Base-by-base conservation (phyloP, 2,888 invertebrate genomes). In the Mythimna impura region DNA sequence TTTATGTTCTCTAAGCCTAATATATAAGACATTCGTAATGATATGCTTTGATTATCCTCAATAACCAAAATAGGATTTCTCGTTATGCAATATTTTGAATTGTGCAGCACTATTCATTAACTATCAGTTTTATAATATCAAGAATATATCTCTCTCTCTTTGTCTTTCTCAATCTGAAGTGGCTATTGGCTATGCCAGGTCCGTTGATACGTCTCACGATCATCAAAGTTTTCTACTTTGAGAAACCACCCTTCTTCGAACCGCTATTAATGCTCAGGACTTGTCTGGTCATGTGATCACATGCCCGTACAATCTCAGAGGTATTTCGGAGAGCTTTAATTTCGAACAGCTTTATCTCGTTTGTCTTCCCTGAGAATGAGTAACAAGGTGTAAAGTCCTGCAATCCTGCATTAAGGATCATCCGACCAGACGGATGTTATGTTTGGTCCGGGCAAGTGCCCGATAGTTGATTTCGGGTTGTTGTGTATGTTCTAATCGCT, bases 41-140 rank as follows among this genome's bases (percentile, higher is more conserved):
- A 20, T 22, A 60, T 54, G 20, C 12, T 50, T 61, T 61, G 80
- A 36, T 64, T 79, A 79, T 73, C 52, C 58, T 63, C 22, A 54
- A 47, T 47, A 40, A 54, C 25, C 40, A 25, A 47, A 66, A 14
- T 20, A 57, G 9, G 30, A 57, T 57, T 6, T 57, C 25, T 25
- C 6, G 25, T 55, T 55, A 25, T 55, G 55, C 9, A 0, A 34
- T 58, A 25, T 57, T 57, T 57, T 34, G 57, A 30, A 30, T 20
- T 17, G 55, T 25, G 55, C 55, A 25, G 7, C 7, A 55, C 25
- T 5, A 14, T 54, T 55, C 7, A 25, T 17, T 0, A 17, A 14
- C 30, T 25, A 25, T 25, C 55, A 55, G 12, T 25, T 25, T 25
- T 25, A 55, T 25, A 25, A 14, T 10, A 12, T 4, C 4, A 22